Evolutionary conservation across 1,140 invertebrate genomes (phyloP), one percentile per base, ranked within the genome.

Genomic region (Diachasma alloeum): DNA sequence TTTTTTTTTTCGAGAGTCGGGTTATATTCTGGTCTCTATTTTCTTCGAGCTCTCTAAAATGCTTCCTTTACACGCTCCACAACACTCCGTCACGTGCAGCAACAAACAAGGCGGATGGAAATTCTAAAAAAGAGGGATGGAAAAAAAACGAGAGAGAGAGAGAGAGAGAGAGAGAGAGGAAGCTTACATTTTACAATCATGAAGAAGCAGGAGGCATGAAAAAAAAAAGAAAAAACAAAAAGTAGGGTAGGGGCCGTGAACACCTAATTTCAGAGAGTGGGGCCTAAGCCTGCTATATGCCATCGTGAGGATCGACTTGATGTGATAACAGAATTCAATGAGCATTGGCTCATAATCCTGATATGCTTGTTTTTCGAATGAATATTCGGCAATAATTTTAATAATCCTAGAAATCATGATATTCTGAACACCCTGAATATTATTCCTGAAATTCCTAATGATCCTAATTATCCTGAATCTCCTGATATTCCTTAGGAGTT

Each of bases 191-290:
- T 80, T 72, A 81, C 66, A 72, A 42, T 81, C 46, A 56, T 26
- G n/a, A 15, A 63, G 42, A 68, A 74, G 67, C 6, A 15, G 6
- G n/a, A 53, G 48, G 48, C 0, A 8, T n/a, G 42, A 59, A 17
- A 59, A 44, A 59, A 44, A 36, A 37, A 9, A 67, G 53, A 73
- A 10, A 13, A 53, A 74, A 31, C 44, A 42, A 73, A 74, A 63
- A 44, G 46, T 39, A 3, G 31, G 31, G 6, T 31, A 3, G 31
- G 31, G 31, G 31, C 31, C 31, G 31, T 80, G 66, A 81, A 79
- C 79, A 83, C 86, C 80, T 87, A 87, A 88, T 87, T 87, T 80
- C 82, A 81, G 78, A 86, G 85, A 88, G 83, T 87, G 84, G 85
- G 74, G 79, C 81, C 82, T 87, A 86, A 87, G 81, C 83, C 86